Evolutionary conservation across 2,113 vertebrate species (phyloP).

Genomic region (Trachemys scripta): DNA sequence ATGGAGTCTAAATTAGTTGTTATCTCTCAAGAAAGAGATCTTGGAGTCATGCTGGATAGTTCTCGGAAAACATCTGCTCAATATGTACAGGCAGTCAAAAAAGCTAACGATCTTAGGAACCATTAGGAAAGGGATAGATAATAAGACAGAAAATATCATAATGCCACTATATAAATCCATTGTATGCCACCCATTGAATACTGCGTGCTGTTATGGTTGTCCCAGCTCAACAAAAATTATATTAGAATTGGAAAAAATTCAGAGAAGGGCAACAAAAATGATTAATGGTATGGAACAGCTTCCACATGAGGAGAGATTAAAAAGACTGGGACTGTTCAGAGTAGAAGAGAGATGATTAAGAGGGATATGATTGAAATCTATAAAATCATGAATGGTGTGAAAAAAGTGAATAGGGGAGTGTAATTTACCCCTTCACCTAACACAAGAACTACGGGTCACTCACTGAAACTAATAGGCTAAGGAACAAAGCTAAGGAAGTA

Average conservation of each 20-base stretch:
- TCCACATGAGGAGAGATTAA: background rate
- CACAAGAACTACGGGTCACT: background rate
- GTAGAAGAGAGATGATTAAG: background rate
- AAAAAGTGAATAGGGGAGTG: too few species aligned
- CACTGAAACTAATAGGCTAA: background rate
- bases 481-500: background rate
- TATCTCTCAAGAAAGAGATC: background rate
- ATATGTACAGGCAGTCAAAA: background rate
- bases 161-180: background rate
- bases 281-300: background rate
- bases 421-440: too few species aligned
- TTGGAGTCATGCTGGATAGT: too few species aligned
- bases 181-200: background rate
- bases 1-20: background rate
- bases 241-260: background rate
- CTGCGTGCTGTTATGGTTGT: background rate
- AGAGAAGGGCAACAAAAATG: background rate
- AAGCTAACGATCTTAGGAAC: background rate
- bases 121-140: background rate
- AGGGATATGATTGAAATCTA: too few species aligned
- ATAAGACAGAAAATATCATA: background rate
- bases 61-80: background rate
- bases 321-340: background rate
- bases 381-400: too few species aligned
- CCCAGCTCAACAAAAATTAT: background rate